These are phyloP conservation scores for Sceloporus undulatus DNA, from an alignment of 2,113 vertebrate genomes.

Conservation along the genomic window DNA sequence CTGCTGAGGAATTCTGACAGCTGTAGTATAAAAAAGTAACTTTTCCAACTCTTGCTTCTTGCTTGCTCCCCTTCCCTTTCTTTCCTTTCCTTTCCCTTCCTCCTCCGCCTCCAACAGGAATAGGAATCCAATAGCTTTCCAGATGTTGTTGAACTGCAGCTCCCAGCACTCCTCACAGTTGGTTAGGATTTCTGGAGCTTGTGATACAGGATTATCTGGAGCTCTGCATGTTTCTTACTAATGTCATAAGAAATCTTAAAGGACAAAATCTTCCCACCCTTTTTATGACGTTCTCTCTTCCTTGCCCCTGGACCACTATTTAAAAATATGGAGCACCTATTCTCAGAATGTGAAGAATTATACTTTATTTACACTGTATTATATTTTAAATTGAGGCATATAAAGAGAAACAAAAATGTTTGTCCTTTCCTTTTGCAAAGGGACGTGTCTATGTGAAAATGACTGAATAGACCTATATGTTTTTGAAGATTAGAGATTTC, in stretches of 20 bases:
- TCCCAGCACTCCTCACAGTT: no score
- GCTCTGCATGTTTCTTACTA: no score
- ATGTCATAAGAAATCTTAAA: rapidly evolving
- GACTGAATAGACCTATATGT: background rate
- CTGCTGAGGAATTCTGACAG: no score
- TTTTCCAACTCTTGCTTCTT: no score
- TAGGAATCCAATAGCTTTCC: no score
- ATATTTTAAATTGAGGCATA: background rate
- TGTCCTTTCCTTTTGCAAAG: background rate
- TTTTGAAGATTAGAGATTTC: background rate
- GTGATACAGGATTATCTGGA: no score
- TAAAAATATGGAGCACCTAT: background rate
- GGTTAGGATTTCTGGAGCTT: no score
- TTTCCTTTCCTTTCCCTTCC: background rate
- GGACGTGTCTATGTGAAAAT: background rate
- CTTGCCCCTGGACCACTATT: no score
- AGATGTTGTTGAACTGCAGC: no score
- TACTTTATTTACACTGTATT: no score
- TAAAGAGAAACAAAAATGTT: background rate
- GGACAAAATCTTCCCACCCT: background rate
- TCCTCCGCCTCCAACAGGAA: no score
- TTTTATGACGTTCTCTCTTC: background rate
- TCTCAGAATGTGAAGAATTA: background rate
- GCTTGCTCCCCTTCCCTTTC: background rate
- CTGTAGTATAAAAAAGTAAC: no score